Evolutionary conservation across 2,797 vertebrate species (phyloP).

Genomic region (Meriones psammophilus): DNA sequence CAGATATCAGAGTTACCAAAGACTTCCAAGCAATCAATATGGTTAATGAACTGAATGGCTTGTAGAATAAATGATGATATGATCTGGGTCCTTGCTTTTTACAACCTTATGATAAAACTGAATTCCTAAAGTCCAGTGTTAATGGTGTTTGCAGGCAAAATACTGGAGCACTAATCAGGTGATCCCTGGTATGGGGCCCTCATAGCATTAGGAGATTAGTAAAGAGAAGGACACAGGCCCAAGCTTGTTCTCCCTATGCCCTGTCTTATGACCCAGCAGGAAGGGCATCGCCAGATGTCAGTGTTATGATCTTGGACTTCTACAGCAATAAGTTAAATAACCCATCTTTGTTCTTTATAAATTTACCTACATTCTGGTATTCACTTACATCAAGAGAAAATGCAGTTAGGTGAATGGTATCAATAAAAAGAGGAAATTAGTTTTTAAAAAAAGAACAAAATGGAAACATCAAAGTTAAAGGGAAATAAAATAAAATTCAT

Average conservation of each 20-base stretch:
- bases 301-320: background rate
- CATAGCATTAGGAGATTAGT: background rate
- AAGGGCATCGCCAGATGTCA: no score
- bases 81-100: background rate
- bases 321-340: background rate
- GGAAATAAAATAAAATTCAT: background rate
- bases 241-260: background rate
- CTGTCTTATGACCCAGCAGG: background rate
- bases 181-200: background rate
- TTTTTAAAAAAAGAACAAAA: background rate
- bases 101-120: background rate
- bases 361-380: background rate
- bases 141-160: background rate
- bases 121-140: background rate
- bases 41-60: background rate
- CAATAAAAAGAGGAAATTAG: background rate
- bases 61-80: background rate
- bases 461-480: background rate
- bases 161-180: background rate
- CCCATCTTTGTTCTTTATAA: background rate
- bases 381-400: background rate
- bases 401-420: background rate
- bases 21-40: no score
- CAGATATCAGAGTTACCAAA: background rate
- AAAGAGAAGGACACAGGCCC: background rate